Evolutionary conservation across 2,113 vertebrate genomes (phyloP), one percentile per base, ranked within the genome.

Genomic region (Carollia perspicillata): DNA sequence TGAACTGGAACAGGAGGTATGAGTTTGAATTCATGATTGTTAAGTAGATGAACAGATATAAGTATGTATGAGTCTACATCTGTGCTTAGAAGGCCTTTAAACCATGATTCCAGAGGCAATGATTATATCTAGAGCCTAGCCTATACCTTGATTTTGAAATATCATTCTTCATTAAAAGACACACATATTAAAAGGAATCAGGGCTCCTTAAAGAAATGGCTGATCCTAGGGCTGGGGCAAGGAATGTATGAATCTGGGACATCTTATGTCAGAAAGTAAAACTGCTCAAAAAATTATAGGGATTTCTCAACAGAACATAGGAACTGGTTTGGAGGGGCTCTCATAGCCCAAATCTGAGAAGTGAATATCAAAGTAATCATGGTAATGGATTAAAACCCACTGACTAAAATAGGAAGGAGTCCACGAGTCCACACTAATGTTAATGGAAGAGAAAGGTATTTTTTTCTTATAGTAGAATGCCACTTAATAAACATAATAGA

Each of bases 131-230:
- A 66, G n/a, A 37, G 10, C 23, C 37, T 74, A 40, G 23, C n/a
- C 28, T 78, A 40, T 51, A 75, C 33, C 9, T 89, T 79, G 63
- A 37, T 58, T 92, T 95, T 86, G 49, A 89, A 95, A 83, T 60
- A 53, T 20, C 35, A 40, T 75, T 84, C 65, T 93, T 49, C 33
- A 77, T 60, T 80, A 63, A 84, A 95, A 96, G 51, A n/a, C n/a
- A n/a, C n/a, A n/a, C n/a, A n/a, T n/a, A 77, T 60, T 80, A 63
- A 84, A 95, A 96, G 51, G 44, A 95, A 94, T 72, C 13, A 47
- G 55, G 58, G 2, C 22, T 90, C 44, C 65, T 90, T 84, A 60
- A 28, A 96, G 74, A 95, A 94, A 95, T 65, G 33, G n/a, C 74
- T 80, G n/a, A 69, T 74, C 37, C 30, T 47, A 84, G 23, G 44